A percentile compares a stretch with the other conserved stretches of the same genome.
Evolutionary conservation across 2,113 vertebrate genomes (phyloP).

Genomic region (Eretmochelys imbricata): DNA sequence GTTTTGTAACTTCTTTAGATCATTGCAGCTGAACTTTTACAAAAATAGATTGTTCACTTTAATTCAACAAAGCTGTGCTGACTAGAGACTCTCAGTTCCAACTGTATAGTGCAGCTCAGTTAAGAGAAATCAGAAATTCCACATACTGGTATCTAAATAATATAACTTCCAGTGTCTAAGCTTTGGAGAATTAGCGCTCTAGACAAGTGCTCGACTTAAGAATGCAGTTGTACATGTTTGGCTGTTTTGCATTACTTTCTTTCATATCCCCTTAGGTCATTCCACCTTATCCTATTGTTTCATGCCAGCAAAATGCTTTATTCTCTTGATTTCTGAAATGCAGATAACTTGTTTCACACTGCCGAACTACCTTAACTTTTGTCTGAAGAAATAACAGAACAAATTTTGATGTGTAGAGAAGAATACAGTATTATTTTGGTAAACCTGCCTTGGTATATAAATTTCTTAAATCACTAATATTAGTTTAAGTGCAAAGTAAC

Average conservation of each 20-base stretch:
- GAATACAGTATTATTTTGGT: background rate
- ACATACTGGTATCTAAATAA: background rate
- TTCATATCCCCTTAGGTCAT: background rate
- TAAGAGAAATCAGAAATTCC: background rate
- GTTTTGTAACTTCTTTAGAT: background rate
- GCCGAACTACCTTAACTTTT: background rate
- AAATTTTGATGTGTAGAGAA: background rate
- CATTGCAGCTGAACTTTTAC: background rate
- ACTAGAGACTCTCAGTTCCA: slow-evolving; percentile 12
- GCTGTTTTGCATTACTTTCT: slow-evolving; percentile 28
- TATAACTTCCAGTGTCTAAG: background rate
- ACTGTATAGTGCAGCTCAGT: background rate
- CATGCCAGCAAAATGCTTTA: background rate
- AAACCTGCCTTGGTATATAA: background rate
- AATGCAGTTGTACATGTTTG: background rate
- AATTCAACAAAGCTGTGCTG: background rate
- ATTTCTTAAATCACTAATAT: background rate
- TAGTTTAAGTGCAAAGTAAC: background rate
- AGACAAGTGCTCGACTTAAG: background rate
- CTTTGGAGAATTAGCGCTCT: background rate
- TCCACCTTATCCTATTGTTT: background rate
- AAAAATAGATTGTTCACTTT: background rate
- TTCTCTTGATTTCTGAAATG: background rate
- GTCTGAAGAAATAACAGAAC: background rate
- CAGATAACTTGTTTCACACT: background rate